A percentile compares a stretch with the other conserved stretches of the same genome.
Evolutionary conservation across 2,113 vertebrate species (phyloP).

Genomic region (Chitala chitala): DNA sequence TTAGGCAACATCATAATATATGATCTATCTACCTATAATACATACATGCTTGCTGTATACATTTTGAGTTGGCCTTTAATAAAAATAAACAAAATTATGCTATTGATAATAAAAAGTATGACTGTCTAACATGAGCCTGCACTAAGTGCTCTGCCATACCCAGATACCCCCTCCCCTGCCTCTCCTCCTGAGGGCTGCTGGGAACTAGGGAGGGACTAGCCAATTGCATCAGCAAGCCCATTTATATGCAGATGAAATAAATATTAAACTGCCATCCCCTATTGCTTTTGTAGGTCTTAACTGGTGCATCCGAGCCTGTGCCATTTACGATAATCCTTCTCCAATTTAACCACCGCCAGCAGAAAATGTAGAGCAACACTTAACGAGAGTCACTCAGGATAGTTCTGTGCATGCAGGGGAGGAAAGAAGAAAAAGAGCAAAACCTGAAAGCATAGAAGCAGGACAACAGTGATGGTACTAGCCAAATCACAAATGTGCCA

Average conservation of each 20-base stretch:
- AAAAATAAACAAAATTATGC: no score
- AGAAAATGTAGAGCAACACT: neutral
- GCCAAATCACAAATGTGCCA: neutral
- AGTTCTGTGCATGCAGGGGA: no score
- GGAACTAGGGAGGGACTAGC: slow-evolving; percentile 38
- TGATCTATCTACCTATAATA: no score
- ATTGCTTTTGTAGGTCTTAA: slow-evolving; percentile 45
- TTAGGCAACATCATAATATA: no score
- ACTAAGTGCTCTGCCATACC: neutral
- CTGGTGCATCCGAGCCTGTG: slow-evolving; percentile 44
- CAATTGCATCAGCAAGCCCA: slow-evolving; percentile 47
- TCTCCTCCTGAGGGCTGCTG: slow-evolving; percentile 16
- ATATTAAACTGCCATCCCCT: slow-evolving; percentile 54
- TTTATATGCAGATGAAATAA: slow-evolving; percentile 69
- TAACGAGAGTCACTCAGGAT: neutral
- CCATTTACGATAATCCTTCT: slow-evolving; percentile 28
- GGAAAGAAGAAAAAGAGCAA: slow-evolving; percentile 15
- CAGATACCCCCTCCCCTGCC: neutral
- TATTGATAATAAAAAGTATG: no score
- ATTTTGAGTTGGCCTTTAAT: no score
- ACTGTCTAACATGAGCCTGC: neutral
- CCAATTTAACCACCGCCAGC: slow-evolving; percentile 11
- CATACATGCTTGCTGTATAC: no score
- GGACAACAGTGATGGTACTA: neutral
- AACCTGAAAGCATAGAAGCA: neutral